Conservation (phyloP, 2,797 vertebrate genomes). For the Triplophysa bombifrons region DNA sequence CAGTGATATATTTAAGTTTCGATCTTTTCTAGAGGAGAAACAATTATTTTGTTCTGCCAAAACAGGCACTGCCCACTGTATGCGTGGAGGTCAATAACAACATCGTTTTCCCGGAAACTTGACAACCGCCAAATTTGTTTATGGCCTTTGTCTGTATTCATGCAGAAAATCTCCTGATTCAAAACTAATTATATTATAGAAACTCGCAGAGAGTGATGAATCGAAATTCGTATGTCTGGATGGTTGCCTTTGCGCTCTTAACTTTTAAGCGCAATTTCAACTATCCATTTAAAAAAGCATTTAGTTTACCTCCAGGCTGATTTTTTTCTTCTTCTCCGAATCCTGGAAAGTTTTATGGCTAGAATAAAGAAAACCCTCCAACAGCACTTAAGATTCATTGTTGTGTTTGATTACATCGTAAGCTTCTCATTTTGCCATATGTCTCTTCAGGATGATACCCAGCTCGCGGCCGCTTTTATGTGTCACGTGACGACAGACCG, state of each 20-base stretch:
- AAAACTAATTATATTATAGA: slow-evolving; percentile 8
- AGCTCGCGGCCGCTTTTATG: slow-evolving; percentile 40
- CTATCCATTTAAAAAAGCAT: slow-evolving; percentile 19
- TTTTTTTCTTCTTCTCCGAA: not conserved
- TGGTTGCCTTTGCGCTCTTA: slow-evolving; percentile 6
- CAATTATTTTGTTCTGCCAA: slow-evolving; percentile 22
- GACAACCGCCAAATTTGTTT: slow-evolving; percentile 12
- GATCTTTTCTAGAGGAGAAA: slow-evolving; percentile 24
- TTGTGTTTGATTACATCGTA: slow-evolving; percentile 45
- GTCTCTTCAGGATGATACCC: slow-evolving; percentile 37
- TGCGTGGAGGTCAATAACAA: slow-evolving; percentile 32
- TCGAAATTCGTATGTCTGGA: slow-evolving; percentile 9
- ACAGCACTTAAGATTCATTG: slow-evolving; percentile 33
- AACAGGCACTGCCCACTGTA: slow-evolving; percentile 17
- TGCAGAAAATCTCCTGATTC: slow-evolving; percentile 13
- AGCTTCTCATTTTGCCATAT: slow-evolving; percentile 36
- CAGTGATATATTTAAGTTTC: slow-evolving; percentile 33
- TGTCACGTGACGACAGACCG: slow-evolving; percentile 29
- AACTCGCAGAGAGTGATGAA: slow-evolving; percentile 1
- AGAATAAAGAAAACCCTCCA: slow-evolving; percentile 27
- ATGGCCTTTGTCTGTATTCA: slow-evolving; percentile 22
- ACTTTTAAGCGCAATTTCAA: not conserved
- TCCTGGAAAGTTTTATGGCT: slow-evolving; percentile 7
- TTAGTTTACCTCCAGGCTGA: slow-evolving; percentile 9
- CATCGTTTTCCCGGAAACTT: slow-evolving; percentile 10